Percentiles rank a stretch among this genome's conserved stretches.
phyloP scores from a whole-genome alignment of 2,888 invertebrate species.

The Aproaerema taeniolella region DNA sequence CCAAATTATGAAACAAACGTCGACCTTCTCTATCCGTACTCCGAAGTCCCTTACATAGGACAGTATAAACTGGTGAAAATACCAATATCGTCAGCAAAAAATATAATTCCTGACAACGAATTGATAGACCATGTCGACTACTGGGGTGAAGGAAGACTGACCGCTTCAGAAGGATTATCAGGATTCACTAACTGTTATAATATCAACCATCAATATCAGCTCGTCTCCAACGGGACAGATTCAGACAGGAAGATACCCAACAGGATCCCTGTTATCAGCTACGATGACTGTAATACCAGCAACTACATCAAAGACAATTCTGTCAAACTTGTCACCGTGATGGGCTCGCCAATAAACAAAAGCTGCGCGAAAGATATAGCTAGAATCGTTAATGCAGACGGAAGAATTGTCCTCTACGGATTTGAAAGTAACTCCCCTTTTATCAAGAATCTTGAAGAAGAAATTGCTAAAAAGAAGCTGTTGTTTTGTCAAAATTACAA shows the following conservation, averaged over 20 bases:
- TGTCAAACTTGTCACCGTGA: conserved; percentile 33
- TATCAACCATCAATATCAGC: conserved; percentile 36
- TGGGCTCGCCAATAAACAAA: conserved; percentile 39
- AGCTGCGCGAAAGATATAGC: conserved; percentile 39
- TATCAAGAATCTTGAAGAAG: conserved; percentile 27
- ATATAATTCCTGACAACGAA: conserved; percentile 3
- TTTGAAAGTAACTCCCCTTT: conserved; percentile 25
- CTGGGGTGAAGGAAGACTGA: conserved; percentile 42
- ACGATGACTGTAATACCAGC: conserved; percentile 35
- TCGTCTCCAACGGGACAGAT: conserved; percentile 39
- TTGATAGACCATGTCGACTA: conserved; percentile 39
- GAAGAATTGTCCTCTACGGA: conserved; percentile 35
- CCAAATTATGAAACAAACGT: conserved; percentile 35
- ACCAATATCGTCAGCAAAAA: conserved; percentile 19
- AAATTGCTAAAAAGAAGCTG: conserved; percentile 25
- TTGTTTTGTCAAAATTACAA: conserved; percentile 25
- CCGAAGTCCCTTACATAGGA: conserved; percentile 40
- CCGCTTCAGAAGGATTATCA: conserved; percentile 19
- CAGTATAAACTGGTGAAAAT: conserved; percentile 35
- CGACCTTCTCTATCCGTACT: conserved; percentile 36
- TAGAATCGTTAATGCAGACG: conserved; percentile 34
- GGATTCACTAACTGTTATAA: conserved; percentile 40
- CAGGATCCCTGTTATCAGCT: conserved; percentile 35
- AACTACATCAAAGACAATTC: conserved; percentile 36
- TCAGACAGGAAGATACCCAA: conserved; percentile 38